Evolutionary conservation across 1,140 invertebrate species (phyloP), one percentile per base, ranked within the genome.

Genomic region (Drosophila sp.): DNA sequence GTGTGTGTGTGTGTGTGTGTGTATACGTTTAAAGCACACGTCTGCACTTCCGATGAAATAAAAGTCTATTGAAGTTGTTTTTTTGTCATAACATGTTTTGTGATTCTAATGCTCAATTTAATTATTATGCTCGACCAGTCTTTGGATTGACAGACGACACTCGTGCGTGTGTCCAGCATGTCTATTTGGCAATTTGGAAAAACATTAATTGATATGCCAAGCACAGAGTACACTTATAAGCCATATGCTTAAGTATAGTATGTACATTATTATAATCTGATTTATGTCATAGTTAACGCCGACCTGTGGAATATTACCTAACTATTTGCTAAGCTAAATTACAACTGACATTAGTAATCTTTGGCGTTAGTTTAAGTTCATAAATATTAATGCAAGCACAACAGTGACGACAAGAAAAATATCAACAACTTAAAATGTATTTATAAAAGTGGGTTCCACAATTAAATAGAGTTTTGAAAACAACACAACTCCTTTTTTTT

Each of bases 51-150:
- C 29, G 29, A 50, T 7, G 46, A 29, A 29, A 25, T 13, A n/a
- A 50, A 50, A 29, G n/a, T 50, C 11, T 45, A 2, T 45, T 27
- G 2, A 18, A 18, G 11, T 5, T 14, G 13, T 14, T 41, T 41
- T 7, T 36, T 5, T 36, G 3, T 27, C 25, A 27, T 27, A 14
- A 6, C 13, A 50, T 16, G 11, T 53, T 63, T 34, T 34, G 16
- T 7, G 54, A 56, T 46, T 48, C 34, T 41, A 59, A 71, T 71
- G 18, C 5, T 36, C 21, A 6, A 9, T 21, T 21, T 29, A 58
- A 8, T 83, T 73, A 65, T 57, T 76, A 69, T 84, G 76, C 56
- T 43, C 11, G 25, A 7, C 25, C 14, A n/a, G n/a, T n/a, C n/a
- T n/a, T n/a, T n/a, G n/a, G n/a, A n/a, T n/a, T n/a, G n/a, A n/a